Percentiles rank a stretch among this genome's conserved stretches.
Conservation (phyloP, 2,888 invertebrate genomes). For the Heliconius sara region DNA sequence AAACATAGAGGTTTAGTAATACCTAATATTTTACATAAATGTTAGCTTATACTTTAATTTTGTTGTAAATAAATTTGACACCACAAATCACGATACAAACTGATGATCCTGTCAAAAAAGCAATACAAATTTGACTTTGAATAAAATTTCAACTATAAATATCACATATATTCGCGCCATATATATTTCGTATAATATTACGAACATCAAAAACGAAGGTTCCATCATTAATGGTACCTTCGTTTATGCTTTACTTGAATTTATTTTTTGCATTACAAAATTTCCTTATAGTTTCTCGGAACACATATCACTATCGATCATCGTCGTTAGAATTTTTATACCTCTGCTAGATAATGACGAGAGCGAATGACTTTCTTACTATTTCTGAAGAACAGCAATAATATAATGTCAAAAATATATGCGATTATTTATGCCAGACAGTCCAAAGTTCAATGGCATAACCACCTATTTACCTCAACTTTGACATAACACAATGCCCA, state of each 20-base stretch:
- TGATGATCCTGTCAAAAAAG: too few relatives aligned
- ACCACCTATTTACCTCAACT: conserved; percentile 32
- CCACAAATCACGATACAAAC: too few relatives aligned
- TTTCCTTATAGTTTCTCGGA: background rate
- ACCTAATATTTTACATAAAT: too few relatives aligned
- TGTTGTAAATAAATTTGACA: too few relatives aligned
- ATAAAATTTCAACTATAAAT: background rate
- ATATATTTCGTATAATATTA: background rate
- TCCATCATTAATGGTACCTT: background rate
- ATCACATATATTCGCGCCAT: background rate
- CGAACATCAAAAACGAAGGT: background rate
- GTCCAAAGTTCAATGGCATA: conserved; percentile 39
- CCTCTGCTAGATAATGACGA: background rate
- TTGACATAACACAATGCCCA: conserved; percentile 36
- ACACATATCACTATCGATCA: background rate
- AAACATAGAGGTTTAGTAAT: too few relatives aligned
- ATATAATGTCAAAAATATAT: background rate
- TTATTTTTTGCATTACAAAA: background rate
- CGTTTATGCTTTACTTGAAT: background rate
- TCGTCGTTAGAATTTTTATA: background rate
- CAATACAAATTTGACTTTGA: too few relatives aligned
- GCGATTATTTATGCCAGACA: background rate
- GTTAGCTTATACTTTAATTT: too few relatives aligned
- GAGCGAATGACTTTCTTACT: background rate
- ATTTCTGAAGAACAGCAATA: background rate